Conservation (phyloP, 1,140 invertebrate genomes). For the Drosophila sp. region DNA sequence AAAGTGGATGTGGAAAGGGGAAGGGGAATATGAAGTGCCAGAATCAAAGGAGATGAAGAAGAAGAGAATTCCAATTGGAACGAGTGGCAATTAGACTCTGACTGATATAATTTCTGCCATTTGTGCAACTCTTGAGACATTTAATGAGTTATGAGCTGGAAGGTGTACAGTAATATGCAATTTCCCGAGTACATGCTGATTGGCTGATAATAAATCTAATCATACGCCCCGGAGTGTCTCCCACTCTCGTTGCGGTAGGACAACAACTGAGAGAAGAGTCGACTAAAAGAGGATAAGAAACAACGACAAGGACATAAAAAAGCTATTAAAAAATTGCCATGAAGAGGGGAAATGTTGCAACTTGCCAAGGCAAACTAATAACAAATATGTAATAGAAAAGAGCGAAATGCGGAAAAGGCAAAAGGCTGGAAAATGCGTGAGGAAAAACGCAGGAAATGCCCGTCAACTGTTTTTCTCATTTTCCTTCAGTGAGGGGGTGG, state of each 20-base stretch:
- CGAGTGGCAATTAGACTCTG: conserved; percentile 16
- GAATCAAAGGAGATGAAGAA: not conserved
- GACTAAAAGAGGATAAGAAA: not conserved
- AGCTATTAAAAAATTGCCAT: conserved; percentile 58
- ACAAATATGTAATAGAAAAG: conserved; percentile 16
- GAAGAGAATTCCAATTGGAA: conserved; percentile 14
- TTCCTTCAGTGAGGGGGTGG: conserved; percentile 10
- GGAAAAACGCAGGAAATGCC: conserved; percentile 51
- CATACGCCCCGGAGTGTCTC: conserved; percentile 7
- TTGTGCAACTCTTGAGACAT: conserved; percentile 16
- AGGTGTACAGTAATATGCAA: conserved; percentile 20
- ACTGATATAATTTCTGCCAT: not conserved
- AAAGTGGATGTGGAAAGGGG: not conserved
- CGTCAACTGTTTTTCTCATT: conserved; percentile 10
- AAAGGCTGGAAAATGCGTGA: conserved; percentile 62
- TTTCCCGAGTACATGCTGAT: conserved; percentile 20
- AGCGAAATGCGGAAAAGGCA: conserved; percentile 44
- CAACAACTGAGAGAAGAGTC: conserved; percentile 7
- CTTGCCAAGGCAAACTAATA: conserved; percentile 58
- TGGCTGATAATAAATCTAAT: conserved; percentile 28
- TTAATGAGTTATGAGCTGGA: conserved; percentile 10
- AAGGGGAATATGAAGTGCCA: not conserved
- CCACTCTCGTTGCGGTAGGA: conserved; percentile 61
- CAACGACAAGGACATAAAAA: conserved; percentile 63
- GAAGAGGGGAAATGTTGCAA: conserved; percentile 54